Conservation (phyloP, 2,113 vertebrate genomes). For the Alouatta palliata region DNA sequence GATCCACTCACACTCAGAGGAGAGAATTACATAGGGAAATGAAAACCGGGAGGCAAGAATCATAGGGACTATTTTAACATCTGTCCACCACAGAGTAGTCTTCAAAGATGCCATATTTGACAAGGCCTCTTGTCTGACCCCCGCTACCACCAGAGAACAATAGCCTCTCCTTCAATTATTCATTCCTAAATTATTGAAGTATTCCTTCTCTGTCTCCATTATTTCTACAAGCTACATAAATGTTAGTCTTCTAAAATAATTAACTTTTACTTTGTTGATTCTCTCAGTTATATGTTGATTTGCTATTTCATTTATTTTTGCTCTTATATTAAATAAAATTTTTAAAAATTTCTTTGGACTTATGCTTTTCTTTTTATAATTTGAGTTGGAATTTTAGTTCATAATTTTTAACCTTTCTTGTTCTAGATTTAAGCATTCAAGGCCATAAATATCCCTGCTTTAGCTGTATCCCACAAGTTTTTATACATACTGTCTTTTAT, state of each 20-base stretch:
- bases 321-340: not conserved
- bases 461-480: not conserved
- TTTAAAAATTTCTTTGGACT: not conserved
- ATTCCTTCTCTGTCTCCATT: not conserved
- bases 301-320: not conserved
- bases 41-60: not conserved
- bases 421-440: not conserved
- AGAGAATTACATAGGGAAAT: not conserved
- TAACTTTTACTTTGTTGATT: not conserved
- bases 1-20: not conserved
- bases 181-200: not conserved
- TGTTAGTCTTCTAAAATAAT: not conserved
- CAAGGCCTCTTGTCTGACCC: too few species aligned
- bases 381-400: not conserved
- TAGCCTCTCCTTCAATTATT: not conserved
- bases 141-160: not conserved
- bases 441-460: not conserved
- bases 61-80: not conserved
- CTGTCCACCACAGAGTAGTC: not conserved
- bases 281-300: not conserved
- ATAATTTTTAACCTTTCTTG: not conserved
- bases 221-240: not conserved
- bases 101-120: not conserved
- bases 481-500: not conserved
- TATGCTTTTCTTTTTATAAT: not conserved